phyloP scores from a whole-genome alignment of 2,888 invertebrate genomes.

The Cataglyphis altisquamis region DNA sequence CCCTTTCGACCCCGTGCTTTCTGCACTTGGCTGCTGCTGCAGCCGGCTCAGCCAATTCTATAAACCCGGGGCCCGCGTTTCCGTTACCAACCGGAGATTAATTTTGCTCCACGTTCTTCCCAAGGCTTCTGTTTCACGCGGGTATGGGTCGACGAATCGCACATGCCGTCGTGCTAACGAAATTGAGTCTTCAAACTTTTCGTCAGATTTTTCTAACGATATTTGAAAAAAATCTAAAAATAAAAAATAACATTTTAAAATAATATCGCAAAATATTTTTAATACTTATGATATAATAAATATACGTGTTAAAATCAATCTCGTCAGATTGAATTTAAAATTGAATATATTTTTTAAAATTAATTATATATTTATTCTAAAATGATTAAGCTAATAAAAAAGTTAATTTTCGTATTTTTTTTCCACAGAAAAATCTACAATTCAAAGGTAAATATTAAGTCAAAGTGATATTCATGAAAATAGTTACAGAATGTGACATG shows the following conservation, averaged over 20 bases:
- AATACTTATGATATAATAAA: background rate
- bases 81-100: conserved; percentile 70
- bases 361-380: background rate
- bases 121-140: conserved; percentile 56
- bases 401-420: background rate
- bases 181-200: conserved; percentile 21
- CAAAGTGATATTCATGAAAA: background rate
- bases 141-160: conserved; percentile 26
- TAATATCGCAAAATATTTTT: background rate
- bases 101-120: conserved; percentile 66
- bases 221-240: background rate
- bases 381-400: background rate
- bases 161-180: background rate
- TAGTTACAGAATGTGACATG: background rate
- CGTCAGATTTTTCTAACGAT: no score
- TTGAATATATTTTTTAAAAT: background rate
- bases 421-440: background rate
- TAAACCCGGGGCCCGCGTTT: conserved; percentile 60
- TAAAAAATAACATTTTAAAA: conserved; percentile 1
- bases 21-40: conserved; percentile 1
- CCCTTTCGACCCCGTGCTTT: conserved; percentile 47
- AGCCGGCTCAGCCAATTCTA: conserved; percentile 59
- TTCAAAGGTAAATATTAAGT: background rate
- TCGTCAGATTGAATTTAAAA: background rate
- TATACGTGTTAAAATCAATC: background rate